Evolutionary conservation across 2,113 vertebrate species (phyloP).

Genomic region (Nyctereutes procyonoides): DNA sequence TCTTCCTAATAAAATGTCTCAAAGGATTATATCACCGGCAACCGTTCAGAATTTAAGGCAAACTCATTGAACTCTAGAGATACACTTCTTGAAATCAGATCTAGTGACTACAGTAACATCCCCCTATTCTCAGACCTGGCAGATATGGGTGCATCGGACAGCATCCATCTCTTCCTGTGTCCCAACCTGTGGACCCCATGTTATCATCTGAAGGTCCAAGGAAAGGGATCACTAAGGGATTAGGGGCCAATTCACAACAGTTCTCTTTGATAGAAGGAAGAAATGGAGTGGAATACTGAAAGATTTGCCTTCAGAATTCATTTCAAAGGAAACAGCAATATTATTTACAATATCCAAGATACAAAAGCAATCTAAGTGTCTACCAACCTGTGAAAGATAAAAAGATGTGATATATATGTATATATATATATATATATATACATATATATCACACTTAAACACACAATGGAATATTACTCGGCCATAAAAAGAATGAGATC

Average conservation of each 20-base stretch:
- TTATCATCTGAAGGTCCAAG: background rate
- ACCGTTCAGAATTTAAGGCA: background rate
- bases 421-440: background rate
- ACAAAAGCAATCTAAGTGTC: background rate
- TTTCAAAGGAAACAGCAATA: background rate
- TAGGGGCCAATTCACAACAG: background rate
- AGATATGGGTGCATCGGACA: rapidly evolving
- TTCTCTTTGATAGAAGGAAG: background rate
- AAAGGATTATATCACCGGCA: background rate
- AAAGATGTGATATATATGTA: background rate
- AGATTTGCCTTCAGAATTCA: background rate
- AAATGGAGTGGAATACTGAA: background rate
- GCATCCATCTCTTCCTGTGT: background rate
- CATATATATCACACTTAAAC: background rate
- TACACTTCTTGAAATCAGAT: background rate
- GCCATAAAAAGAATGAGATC: background rate
- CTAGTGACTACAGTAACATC: background rate
- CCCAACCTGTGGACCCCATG: background rate
- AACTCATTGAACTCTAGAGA: slow-evolving; percentile 10
- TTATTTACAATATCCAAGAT: background rate
- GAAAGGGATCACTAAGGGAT: background rate
- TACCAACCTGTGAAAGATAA: background rate
- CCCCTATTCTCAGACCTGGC: background rate
- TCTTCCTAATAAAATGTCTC: slow-evolving; percentile 59
- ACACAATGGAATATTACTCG: background rate